Evolutionary conservation across 2,888 invertebrate species (phyloP).

Genomic region (Trichopoda pennipes): DNA sequence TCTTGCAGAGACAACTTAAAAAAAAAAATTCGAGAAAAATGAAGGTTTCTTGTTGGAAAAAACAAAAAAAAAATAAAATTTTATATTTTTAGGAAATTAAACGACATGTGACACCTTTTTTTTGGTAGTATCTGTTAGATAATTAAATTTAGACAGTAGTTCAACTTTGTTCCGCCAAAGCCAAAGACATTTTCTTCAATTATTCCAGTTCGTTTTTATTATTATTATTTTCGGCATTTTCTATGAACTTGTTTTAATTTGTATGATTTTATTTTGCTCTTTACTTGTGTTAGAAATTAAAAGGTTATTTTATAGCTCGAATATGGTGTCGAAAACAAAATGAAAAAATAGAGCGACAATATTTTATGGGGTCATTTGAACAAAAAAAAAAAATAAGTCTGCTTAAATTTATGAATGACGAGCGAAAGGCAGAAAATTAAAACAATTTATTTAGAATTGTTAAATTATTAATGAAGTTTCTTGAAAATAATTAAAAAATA

Average conservation of each 20-base stretch:
- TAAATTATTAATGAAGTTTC: constrained; percentile 63
- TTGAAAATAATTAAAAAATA: constrained; percentile 38
- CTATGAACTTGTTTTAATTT: constrained; percentile 62
- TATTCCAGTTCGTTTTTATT: background rate
- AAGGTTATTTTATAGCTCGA: constrained; percentile 33
- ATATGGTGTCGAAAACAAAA: constrained; percentile 3
- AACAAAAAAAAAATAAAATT: constrained; percentile 30
- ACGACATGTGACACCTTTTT: constrained; percentile 65
- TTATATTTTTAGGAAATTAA: constrained; percentile 65
- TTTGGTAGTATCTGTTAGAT: constrained; percentile 30
- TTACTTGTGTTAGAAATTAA: constrained; percentile 32
- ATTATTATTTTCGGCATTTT: constrained; percentile 39
- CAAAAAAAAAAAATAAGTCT: constrained; percentile 48
- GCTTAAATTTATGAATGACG: constrained; percentile 30
- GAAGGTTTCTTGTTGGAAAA: constrained; percentile 1
- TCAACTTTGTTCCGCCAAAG: constrained; percentile 41
- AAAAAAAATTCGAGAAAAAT: constrained; percentile 23
- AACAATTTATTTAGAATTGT: constrained; percentile 66
- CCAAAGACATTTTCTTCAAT: constrained; percentile 48
- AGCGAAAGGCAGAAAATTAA: constrained; percentile 28
- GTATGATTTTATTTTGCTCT: constrained; percentile 28
- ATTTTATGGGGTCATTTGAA: constrained; percentile 60
- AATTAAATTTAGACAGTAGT: constrained; percentile 31
- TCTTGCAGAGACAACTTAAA: constrained; percentile 40
- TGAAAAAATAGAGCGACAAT: constrained; percentile 61